phyloP scores from a whole-genome alignment of 2,888 invertebrate species.

The Volucella zonaria region DNA sequence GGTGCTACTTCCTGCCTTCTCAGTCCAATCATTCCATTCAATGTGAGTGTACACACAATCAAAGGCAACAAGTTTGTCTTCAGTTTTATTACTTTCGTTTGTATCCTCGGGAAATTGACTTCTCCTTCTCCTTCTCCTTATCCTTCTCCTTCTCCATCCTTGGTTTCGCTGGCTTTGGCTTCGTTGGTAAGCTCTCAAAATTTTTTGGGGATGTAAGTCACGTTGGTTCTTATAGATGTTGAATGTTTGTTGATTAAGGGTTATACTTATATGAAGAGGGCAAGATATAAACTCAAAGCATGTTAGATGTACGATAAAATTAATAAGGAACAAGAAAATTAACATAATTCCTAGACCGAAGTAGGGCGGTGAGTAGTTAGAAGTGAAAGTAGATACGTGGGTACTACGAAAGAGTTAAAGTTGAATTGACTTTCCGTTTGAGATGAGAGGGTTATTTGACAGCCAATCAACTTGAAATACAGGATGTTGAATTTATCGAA shows the following conservation, averaged over 20 bases:
- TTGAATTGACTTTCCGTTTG: constrained; percentile 25
- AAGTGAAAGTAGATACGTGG: neutral
- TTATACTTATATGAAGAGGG: neutral
- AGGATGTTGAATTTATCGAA: neutral
- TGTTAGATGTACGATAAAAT: constrained; percentile 46
- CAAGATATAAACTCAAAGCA: constrained; percentile 1
- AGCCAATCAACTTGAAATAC: constrained; percentile 46
- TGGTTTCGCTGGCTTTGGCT: too few species aligned
- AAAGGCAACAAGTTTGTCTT: constrained; percentile 53
- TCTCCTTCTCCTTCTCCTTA: neutral
- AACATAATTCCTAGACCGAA: constrained; percentile 35
- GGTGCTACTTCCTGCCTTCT: neutral
- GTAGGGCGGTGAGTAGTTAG: neutral
- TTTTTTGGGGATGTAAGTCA: constrained; percentile 34
- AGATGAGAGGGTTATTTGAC: constrained; percentile 34
- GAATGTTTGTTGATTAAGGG: constrained; percentile 51
- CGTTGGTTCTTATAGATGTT: constrained; percentile 43
- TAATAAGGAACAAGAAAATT: constrained; percentile 60
- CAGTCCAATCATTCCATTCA: constrained; percentile 10
- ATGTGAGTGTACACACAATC: constrained; percentile 1
- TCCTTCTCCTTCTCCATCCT: neutral
- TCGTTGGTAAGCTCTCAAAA: neutral
- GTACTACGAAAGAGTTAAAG: constrained; percentile 15
- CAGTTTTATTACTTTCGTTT: constrained; percentile 36
- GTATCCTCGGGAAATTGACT: constrained; percentile 6